Percentiles rank a stretch among this genome's conserved stretches.
phyloP scores from a whole-genome alignment of 2,888 invertebrate genomes.

The Drosophila sordidula region DNA sequence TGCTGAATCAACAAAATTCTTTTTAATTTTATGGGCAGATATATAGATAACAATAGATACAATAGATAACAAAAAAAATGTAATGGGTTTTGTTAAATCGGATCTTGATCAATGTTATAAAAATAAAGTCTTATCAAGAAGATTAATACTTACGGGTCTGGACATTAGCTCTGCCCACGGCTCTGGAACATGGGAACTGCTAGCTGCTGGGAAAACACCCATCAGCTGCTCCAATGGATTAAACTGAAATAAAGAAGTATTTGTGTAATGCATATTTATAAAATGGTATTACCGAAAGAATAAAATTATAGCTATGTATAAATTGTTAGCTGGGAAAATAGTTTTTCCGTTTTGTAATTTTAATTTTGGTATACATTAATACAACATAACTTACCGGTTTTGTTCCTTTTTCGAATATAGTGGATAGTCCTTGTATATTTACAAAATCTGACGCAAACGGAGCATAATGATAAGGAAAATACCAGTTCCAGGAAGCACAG shows the following conservation, averaged over 20 bases:
- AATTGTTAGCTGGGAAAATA: background rate
- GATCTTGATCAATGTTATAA: too few relatives aligned
- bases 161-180: constrained; percentile 98
- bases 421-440: constrained; percentile 93
- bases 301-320: background rate
- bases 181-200: constrained; percentile 95
- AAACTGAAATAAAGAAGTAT: constrained; percentile 87
- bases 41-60: too few relatives aligned
- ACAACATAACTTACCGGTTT: constrained; percentile 89
- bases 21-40: too few relatives aligned
- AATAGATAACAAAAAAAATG: too few relatives aligned
- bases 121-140: background rate
- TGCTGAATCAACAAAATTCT: too few relatives aligned
- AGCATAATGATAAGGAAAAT: constrained; percentile 99
- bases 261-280: background rate
- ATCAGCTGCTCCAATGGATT: constrained; percentile 99
- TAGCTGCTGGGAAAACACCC: constrained; percentile 99
- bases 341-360: too few relatives aligned
- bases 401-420: constrained; percentile 94
- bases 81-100: too few relatives aligned
- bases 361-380: too few relatives aligned
- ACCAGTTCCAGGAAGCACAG: constrained; percentile 99
- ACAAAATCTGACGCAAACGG: constrained; percentile 99
- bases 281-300: too few relatives aligned
- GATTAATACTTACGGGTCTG: constrained; percentile 89